phyloP scores from a whole-genome alignment of 2,888 invertebrate species.

The Pachycephus smyrnensis region DNA sequence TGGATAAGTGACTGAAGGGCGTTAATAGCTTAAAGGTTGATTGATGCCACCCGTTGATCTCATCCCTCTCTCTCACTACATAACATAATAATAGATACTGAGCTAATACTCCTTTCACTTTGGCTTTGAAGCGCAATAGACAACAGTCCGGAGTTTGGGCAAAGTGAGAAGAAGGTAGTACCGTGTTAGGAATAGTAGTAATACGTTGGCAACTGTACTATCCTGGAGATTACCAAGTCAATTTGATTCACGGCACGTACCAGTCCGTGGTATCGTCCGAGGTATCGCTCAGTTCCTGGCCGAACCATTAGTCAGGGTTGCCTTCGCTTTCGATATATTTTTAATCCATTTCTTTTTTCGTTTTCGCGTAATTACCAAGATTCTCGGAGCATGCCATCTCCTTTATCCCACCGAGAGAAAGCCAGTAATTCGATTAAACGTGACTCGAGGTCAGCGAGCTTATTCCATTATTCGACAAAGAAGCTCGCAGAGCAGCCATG shows the following conservation, averaged over 20 bases:
- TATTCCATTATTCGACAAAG: background rate
- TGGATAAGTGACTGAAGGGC: slow-evolving; percentile 6
- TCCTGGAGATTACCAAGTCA: background rate
- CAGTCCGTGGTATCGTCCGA: background rate
- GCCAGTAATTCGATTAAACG: slow-evolving; percentile 25
- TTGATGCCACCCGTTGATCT: slow-evolving; percentile 19
- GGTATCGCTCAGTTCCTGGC: background rate
- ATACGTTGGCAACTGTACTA: background rate
- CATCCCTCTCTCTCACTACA: background rate
- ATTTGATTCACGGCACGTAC: background rate
- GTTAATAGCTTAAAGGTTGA: slow-evolving; percentile 25
- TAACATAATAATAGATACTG: slow-evolving; percentile 1
- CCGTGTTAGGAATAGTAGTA: background rate
- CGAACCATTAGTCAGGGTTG: slow-evolving; percentile 18
- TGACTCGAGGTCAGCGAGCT: slow-evolving; percentile 1
- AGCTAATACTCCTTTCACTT: background rate
- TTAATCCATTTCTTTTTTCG: slow-evolving; percentile 23
- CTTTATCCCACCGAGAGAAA: slow-evolving; percentile 13
- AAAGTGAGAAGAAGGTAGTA: background rate
- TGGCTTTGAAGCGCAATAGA: background rate
- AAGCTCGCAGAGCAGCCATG: background rate
- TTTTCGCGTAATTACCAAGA: slow-evolving; percentile 20
- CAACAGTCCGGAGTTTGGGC: background rate
- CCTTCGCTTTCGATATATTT: slow-evolving; percentile 25
- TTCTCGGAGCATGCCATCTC: background rate